Evolutionary conservation across 2,888 invertebrate genomes (phyloP), one percentile per base, ranked within the genome.

Genomic region (Shargacucullia verbasci): DNA sequence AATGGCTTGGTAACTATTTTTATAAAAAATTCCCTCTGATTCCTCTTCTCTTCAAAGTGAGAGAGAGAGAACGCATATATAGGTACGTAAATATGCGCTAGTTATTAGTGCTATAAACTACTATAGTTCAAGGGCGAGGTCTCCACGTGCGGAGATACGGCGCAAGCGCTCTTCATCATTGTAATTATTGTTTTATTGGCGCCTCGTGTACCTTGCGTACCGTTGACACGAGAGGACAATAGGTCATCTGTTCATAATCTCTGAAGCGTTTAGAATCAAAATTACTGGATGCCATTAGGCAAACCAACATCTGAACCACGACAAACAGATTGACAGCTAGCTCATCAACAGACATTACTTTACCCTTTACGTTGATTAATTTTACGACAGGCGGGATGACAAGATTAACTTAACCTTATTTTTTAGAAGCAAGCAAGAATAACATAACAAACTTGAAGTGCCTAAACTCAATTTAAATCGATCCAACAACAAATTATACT

Each of bases 381-480:
- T 20, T 20, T 20, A 20, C 20, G 2, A 20, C 4, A 20, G 2
- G 20, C 20, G 20, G 20, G 4, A 20, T 20, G 20, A 20, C 4
- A 20, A 20, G 20, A 20, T n/a, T n/a, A 20, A 20, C 20, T 20
- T 3, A 20, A 4, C 4, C 20, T n/a, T 20, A 20, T 20, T 20
- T 20, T 20, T 20, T n/a, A n/a, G n/a, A n/a, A n/a, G n/a, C n/a
- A n/a, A n/a, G n/a, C n/a, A n/a, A n/a, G n/a, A n/a, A n/a, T n/a
- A n/a, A n/a, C n/a, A n/a, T n/a, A n/a, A 20, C 20, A 37, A 6
- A 43, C 40, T 50, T 35, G 9, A 44, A 58, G 35, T 47, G 9
- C n/a, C n/a, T 34, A 39, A 58, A 49, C 38, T 53, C 49, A 54
- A 68, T 72, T 63, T 46, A 55, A 61, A 62, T 59, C 35, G 56